phyloP scores from a whole-genome alignment of 1,140 invertebrate species.

The Maconellicoccus hirsutus region DNA sequence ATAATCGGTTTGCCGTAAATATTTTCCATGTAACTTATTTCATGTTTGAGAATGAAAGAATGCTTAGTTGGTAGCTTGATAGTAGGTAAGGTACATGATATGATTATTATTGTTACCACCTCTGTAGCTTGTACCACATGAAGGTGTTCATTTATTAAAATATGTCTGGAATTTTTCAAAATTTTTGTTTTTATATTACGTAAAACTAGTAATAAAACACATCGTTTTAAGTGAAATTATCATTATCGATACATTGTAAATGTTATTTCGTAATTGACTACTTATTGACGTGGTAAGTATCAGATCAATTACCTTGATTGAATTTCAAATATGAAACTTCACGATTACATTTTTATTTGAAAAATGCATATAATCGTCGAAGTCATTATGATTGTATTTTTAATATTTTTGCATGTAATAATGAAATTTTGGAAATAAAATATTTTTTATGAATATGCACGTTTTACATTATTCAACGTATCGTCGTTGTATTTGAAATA shows the following conservation, averaged over 20 bases:
- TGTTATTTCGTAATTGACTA: slow-evolving; percentile 6
- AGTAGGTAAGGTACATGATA: too few species aligned
- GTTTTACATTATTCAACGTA: not conserved
- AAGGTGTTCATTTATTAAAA: not conserved
- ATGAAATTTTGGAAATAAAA: not conserved
- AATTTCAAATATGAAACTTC: not conserved
- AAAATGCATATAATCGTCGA: slow-evolving; percentile 13
- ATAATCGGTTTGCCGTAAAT: not conserved
- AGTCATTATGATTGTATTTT: not conserved
- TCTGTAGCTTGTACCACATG: not conserved
- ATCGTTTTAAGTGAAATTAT: not conserved
- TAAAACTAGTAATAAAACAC: too few species aligned
- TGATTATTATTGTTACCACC: too few species aligned
- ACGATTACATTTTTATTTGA: slow-evolving; percentile 6
- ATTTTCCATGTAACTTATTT: not conserved
- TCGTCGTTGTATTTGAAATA: not conserved
- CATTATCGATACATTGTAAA: not conserved
- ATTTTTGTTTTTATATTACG: too few species aligned
- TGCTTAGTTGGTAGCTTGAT: too few species aligned
- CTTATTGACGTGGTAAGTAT: not conserved
- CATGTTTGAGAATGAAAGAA: too few species aligned
- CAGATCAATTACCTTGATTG: not conserved
- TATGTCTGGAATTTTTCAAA: too few species aligned
- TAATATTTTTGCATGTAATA: not conserved
- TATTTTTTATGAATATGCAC: not conserved